These are phyloP conservation scores for Esperia sulphurella DNA, from an alignment of 2,888 invertebrate species.

Conservation along the genomic window DNA sequence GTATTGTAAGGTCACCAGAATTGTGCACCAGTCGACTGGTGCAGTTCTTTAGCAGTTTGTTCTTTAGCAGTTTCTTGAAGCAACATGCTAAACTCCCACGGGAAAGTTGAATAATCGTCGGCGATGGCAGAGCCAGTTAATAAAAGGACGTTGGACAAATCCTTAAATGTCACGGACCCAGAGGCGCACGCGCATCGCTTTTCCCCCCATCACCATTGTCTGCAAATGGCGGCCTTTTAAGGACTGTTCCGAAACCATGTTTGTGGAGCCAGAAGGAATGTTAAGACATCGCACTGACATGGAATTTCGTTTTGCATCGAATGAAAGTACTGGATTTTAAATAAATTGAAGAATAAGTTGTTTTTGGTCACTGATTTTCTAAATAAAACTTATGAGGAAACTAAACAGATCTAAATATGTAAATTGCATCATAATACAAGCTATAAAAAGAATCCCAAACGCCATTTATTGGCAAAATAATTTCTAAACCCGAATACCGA, in stretches of 20 bases:
- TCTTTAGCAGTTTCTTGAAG: too few relatives aligned
- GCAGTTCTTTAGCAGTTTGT: too few relatives aligned
- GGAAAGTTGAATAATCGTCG: not conserved
- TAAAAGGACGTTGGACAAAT: constrained; percentile 35
- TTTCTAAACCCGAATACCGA: too few relatives aligned
- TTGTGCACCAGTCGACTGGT: too few relatives aligned
- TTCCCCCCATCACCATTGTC: constrained; percentile 64
- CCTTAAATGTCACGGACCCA: constrained; percentile 36
- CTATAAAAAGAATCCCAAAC: too few relatives aligned
- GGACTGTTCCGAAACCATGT: constrained; percentile 51
- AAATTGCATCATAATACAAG: too few relatives aligned
- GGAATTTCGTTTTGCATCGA: constrained; percentile 47
- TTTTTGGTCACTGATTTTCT: too few relatives aligned
- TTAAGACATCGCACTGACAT: constrained; percentile 42
- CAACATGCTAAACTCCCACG: not conserved
- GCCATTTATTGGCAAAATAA: too few relatives aligned
- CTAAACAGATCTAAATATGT: too few relatives aligned
- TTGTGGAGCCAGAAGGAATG: constrained; percentile 39
- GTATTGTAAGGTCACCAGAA: too few relatives aligned
- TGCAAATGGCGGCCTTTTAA: constrained; percentile 66
- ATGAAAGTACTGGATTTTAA: constrained; percentile 26
- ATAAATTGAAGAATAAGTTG: too few relatives aligned
- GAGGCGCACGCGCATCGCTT: constrained; percentile 41
- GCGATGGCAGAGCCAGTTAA: not conserved
- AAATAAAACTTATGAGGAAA: too few relatives aligned